Base-by-base conservation (phyloP, 2,888 invertebrate genomes). In the Drosophila anomelani region DNA sequence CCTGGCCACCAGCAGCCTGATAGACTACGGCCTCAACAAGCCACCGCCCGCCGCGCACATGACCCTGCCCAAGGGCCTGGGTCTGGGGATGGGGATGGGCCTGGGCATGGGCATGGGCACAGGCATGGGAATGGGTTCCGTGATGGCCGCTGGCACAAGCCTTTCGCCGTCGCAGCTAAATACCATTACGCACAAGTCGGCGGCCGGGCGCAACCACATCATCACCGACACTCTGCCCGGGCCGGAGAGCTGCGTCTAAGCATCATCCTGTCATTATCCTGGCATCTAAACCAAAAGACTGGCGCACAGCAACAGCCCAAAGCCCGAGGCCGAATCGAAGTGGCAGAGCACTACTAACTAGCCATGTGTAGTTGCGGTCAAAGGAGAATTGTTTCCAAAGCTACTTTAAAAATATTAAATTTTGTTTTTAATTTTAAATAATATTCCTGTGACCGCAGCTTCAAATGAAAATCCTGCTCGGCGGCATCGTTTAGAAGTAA, bases 201-300 rank as follows among this genome's bases (percentile, higher is more conserved):
- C 90, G 67, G 93, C 95, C 92, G 94, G 95, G 78, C 91, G 92
- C 93, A 96, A 96, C 92, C 96, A 96, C 90, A 96, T 97, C 68
- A 94, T 97, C 87, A 96, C 97, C 58, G 96, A 97, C 92, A 95
- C 96, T 81, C 94, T 97, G 92, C 97, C 97, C 36, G 97, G 97
- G 72, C 97, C 97, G 46, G 97, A 97, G 92, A 97, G 97, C 93
- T 97, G 97, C 93, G 97, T 97, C 91, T 97, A 95, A 94, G 78
- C 72, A 38, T 17, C 41, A 67, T 41, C 47, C 60, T 53, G 49
- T 73, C 76, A 71, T 75, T 80, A 53, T 41, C 60, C 75, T 80
- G 77, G 73, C 78, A 86, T 62, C 64, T 75, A 83, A 85, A 82
- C 76, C 46, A 87, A 90, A 88, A 88, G 88, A 88, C 88, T 88